Percentiles rank a stretch among this genome's conserved stretches.
phyloP scores from a whole-genome alignment of 2,113 vertebrate species.

The Prunella fulvescens region DNA sequence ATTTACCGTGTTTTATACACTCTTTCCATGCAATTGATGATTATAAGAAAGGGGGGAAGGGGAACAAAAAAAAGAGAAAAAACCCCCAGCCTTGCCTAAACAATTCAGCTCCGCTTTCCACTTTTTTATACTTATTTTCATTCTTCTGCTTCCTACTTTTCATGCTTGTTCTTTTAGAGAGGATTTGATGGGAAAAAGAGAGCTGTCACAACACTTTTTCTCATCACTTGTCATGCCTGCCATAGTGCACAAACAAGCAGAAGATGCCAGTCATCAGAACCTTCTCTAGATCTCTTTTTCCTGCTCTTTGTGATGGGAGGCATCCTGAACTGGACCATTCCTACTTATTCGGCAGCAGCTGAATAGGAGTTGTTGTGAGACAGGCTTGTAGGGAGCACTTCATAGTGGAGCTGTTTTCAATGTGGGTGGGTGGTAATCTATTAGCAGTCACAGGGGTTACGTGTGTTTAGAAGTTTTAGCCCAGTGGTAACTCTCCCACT shows the following conservation, averaged over 20 bases:
- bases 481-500: neutral
- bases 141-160: neutral
- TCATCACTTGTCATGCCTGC: neutral
- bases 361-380: neutral
- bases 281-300: neutral
- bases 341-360: neutral
- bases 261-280: neutral
- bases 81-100: neutral
- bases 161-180: neutral
- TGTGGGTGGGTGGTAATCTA: neutral
- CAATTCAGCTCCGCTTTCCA: neutral
- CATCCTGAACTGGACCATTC: neutral
- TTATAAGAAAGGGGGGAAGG: accelerated
- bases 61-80: accelerated
- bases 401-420: neutral
- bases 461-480: neutral
- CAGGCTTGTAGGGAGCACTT: neutral
- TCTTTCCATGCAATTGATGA: neutral
- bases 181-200: neutral
- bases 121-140: neutral
- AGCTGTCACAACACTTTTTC: neutral
- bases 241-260: neutral
- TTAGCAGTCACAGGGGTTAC: neutral
- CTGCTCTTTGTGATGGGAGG: neutral
- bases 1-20: neutral